Evolutionary conservation across 1,140 invertebrate species (phyloP).

Genomic region (Artemia franciscana): DNA sequence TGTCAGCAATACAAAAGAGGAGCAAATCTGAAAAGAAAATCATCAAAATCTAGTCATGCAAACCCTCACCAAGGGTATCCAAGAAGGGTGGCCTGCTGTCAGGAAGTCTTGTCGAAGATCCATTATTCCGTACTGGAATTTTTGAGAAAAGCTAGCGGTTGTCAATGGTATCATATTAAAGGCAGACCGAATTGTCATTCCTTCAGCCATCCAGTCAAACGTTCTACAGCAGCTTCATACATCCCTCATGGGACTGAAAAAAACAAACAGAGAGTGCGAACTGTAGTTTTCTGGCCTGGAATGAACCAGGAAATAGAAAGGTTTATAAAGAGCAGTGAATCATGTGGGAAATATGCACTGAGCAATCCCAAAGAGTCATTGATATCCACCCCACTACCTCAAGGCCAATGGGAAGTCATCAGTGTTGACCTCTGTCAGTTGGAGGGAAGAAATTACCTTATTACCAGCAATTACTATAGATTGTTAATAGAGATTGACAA

Average conservation of each 20-base stretch:
- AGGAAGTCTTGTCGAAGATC: background rate
- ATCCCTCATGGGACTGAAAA: too few species aligned
- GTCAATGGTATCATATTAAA: background rate
- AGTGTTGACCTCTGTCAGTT: background rate
- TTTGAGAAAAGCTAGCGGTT: background rate
- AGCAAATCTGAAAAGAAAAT: background rate
- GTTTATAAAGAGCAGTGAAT: background rate
- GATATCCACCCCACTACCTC: background rate
- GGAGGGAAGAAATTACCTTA: conserved; percentile 12
- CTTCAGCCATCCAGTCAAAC: background rate
- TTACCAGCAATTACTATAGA: conserved; percentile 2
- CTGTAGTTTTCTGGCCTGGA: too few species aligned
- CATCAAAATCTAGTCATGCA: background rate
- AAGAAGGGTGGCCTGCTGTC: background rate
- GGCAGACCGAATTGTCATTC: background rate
- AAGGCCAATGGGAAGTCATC: background rate
- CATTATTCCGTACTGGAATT: background rate
- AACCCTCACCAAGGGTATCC: background rate
- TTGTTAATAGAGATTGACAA: conserved; percentile 3
- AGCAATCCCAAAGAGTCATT: background rate
- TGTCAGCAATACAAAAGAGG: background rate
- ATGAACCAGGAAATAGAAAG: background rate
- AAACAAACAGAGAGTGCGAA: too few species aligned
- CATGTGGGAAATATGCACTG: background rate
- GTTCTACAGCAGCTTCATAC: background rate